Evolutionary conservation across 2,888 invertebrate species (phyloP), one percentile per base, ranked within the genome.

Genomic region (Amphipyra berbera): DNA sequence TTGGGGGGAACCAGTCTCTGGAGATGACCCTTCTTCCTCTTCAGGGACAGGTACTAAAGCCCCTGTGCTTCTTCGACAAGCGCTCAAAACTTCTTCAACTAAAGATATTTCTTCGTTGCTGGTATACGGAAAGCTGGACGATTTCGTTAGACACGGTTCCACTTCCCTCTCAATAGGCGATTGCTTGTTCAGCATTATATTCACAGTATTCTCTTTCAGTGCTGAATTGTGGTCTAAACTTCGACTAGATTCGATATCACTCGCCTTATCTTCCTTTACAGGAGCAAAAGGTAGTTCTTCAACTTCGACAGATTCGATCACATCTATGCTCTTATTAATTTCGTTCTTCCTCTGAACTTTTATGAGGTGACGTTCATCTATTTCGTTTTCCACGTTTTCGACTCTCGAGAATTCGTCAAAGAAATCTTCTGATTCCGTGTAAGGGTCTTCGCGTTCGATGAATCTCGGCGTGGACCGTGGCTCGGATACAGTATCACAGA

Each of bases 11-110:
- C 86, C 85, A 40, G 90, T 92, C 75, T 95, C 95, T 41, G 95
- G 94, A 1, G 93, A 93, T 2, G 95, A 95, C 48, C 95, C 93
- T 79, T 96, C 96, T 82, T 96, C 96, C 77, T 96, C 96, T 85
- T 96, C 96, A 10, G 95, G 95, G 60, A 96, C 96, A 60, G 96
- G 95, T 50, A 95, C 95, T 66, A 96, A 87, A 68, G 95, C 87
- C 42, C 87, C 91, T 12, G 92, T 90, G 76, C 92, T 92, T 68
- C 94, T 88, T 68, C 94, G 88, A 73, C 95, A 95, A 66, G 94
- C 93, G 76, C 82, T 93, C 47, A 95, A 78, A 21, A 94, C 93
- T 76, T 95, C 95, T 57, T 95, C 95, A 0, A 95, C 92, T 62
- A 94, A 83, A 30, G 94, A 92, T 61, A 91, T 88, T 63, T 94